Evolutionary conservation across 2,888 invertebrate genomes (phyloP).

Genomic region (Onchidella celtica): DNA sequence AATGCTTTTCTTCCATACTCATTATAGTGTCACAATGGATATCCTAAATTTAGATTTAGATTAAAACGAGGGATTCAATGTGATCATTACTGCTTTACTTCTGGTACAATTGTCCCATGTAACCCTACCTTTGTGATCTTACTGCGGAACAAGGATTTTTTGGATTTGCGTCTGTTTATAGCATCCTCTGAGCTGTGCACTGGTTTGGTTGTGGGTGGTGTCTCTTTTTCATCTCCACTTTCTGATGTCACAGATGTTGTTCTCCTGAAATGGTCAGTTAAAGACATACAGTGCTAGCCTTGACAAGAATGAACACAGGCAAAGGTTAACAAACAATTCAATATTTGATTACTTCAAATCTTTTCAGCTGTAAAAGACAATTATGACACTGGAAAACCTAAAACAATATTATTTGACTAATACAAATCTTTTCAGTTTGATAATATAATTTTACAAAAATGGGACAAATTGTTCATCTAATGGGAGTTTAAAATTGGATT

Average conservation of each 20-base stretch:
- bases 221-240: conserved; percentile 77
- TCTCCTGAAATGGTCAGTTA: conserved; percentile 53
- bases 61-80: no score
- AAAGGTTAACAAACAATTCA: no score
- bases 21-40: no score
- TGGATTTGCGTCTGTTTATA: conserved; percentile 65
- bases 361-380: neutral
- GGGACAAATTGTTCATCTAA: no score
- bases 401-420: neutral
- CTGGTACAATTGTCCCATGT: neutral
- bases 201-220: conserved; percentile 23
- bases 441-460: no score
- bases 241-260: conserved; percentile 75
- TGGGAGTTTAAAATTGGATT: no score
- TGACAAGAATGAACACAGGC: no score
- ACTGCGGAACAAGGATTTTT: conserved; percentile 56
- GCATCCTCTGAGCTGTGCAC: conserved; percentile 70
- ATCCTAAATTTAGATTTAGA: no score
- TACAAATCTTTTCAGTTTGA: no score
- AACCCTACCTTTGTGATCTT: conserved; percentile 45
- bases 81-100: neutral
- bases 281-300: neutral
- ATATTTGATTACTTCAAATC: neutral
- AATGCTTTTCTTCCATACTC: no score
- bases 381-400: neutral